Base-by-base conservation (phyloP, 2,888 invertebrate genomes). In the Brenthis daphne region DNA sequence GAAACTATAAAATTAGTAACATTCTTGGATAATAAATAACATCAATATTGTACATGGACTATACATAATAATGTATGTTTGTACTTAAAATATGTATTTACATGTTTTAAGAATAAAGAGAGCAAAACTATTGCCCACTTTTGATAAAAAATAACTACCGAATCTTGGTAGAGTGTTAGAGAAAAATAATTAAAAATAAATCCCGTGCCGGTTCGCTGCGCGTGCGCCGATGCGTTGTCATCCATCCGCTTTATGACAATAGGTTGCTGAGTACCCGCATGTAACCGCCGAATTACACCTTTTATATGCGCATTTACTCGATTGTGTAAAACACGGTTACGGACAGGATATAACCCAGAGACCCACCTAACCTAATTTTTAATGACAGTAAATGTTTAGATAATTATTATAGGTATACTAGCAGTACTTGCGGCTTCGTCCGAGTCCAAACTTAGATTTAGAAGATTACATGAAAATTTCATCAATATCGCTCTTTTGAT, bases 301-400 rank as follows among this genome's bases (percentile, higher is more conserved):
- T 85, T 85, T 90, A 90, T 87, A 90, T 90, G 89, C 84, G 83
- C 86, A 83, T 89, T 88, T 89, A 86, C 86, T 77, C 77, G 77
- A 83, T 82, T 85, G 81, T 82, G 73, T 77, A 75, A 79, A 83
- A 83, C 82, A 80, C 82, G 82, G 81, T 82, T 71, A 72, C 60
- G 13, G 37, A 53, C 73, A 67, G 71, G 70, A 73, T 71, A 71
- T 73, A 70, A 70, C 71, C 71, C 57, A 71, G 66, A 71, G 54
- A 69, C 64, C 64, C 47, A 70, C 65, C 65, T 64, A 53, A 53
- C 16, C 14, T 43, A 14, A 20, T 14, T 16, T 20, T 20, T 43
- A 47, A 47, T 53, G 20, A 29, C 24, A 51, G 33, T 51, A 65
- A 37, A 51, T 51, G 24, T 33, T 14, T 14, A 20, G 51, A n/a